These are phyloP conservation scores for Globodera rostochiensis DNA, from an alignment of 1,140 invertebrate species.

Conservation along the genomic window DNA sequence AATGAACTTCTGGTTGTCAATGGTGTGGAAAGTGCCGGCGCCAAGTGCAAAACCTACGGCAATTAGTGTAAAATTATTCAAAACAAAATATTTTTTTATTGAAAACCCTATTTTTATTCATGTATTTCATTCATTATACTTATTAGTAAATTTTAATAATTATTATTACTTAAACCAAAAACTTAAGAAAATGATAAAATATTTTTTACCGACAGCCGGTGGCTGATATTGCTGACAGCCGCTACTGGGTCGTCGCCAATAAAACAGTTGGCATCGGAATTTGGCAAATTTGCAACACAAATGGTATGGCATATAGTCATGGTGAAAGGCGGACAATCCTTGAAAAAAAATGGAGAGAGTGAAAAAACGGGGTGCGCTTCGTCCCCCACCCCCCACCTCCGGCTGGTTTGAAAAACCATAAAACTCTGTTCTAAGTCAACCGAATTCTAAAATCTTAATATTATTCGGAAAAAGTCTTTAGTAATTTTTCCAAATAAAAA, in stretches of 20 bases:
- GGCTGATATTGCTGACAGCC: slow-evolving; percentile 65
- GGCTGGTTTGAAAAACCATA: background rate
- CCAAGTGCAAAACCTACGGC: slow-evolving; percentile 43
- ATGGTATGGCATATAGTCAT: slow-evolving; percentile 66
- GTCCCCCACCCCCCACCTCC: no score
- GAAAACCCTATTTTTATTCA: background rate
- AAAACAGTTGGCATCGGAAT: slow-evolving; percentile 65
- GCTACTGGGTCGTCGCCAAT: slow-evolving; percentile 61
- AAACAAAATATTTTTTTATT: background rate
- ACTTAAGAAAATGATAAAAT: background rate
- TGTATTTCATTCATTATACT: no score
- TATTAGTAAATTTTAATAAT: no score
- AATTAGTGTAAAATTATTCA: background rate
- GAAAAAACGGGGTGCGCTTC: no score
- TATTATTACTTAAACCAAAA: no score
- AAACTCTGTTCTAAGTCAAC: no score
- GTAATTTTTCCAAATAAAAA: no score
- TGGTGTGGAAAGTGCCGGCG: slow-evolving; percentile 60
- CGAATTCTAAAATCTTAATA: no score
- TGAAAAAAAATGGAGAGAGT: slow-evolving; percentile 40
- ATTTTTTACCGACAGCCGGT: slow-evolving; percentile 55
- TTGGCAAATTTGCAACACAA: slow-evolving; percentile 64
- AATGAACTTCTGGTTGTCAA: slow-evolving; percentile 65
- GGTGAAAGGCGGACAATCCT: slow-evolving; percentile 60
- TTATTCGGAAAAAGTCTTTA: no score